Evolutionary conservation across 2,113 vertebrate species (phyloP).

Genomic region (Nothoprocta pentlandii): DNA sequence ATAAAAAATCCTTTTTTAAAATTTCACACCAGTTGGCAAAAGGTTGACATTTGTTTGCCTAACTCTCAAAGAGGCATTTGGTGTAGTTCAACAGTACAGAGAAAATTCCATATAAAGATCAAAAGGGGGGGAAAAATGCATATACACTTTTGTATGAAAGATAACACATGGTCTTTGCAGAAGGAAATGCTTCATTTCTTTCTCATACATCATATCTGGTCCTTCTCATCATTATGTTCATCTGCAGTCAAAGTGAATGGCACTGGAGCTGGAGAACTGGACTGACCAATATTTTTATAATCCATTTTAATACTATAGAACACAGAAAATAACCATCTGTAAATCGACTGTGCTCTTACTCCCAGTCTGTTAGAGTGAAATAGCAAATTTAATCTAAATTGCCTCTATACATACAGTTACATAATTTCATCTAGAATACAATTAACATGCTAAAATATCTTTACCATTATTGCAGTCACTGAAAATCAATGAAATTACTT

Average conservation of each 20-base stretch:
- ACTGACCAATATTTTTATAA: constrained; percentile 2
- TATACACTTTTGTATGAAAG: constrained; percentile 20
- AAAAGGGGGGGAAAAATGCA: constrained; percentile 43
- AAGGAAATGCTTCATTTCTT: constrained; percentile 59
- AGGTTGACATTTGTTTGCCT: constrained; percentile 63
- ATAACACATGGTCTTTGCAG: constrained; percentile 46
- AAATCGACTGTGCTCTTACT: neutral
- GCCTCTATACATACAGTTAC: neutral
- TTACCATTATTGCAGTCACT: neutral
- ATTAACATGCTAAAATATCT: neutral
- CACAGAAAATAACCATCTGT: neutral
- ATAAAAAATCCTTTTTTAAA: neutral
- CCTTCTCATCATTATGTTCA: constrained; percentile 27
- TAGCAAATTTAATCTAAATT: neutral
- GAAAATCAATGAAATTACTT: constrained; percentile 3
- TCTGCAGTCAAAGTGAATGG: constrained; percentile 29
- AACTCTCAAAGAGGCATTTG: constrained; percentile 49
- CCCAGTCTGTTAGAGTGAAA: neutral
- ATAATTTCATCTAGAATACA: neutral
- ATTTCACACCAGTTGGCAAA: constrained; percentile 60
- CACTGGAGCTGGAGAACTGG: neutral
- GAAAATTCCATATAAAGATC: constrained; percentile 47
- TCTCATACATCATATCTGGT: constrained; percentile 42
- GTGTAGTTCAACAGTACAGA: constrained; percentile 43
- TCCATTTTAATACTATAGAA: neutral